A percentile compares a stretch with the other conserved stretches of the same genome.
These are phyloP conservation scores for Drosophila kurseongensis DNA, from an alignment of 1,140 invertebrate genomes.

Conservation along the genomic window DNA sequence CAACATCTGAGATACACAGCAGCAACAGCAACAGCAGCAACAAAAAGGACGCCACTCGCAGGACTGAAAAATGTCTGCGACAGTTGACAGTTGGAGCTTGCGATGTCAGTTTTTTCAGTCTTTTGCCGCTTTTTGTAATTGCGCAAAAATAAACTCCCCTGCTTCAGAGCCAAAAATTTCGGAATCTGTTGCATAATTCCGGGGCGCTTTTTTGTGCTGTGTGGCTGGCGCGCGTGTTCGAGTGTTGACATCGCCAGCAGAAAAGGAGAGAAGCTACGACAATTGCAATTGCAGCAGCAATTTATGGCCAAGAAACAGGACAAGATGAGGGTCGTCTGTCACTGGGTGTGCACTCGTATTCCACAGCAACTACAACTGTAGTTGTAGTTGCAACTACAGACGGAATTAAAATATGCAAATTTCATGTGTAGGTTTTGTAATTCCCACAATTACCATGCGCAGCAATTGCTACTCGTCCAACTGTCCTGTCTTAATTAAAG, in stretches of 20 bases:
- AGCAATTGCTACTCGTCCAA: conserved; percentile 1
- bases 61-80: conserved; percentile 57
- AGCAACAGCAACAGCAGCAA: conserved; percentile 24
- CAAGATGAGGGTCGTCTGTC: conserved; percentile 42
- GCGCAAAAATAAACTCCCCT: conserved; percentile 74
- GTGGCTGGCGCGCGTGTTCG: conserved; percentile 76
- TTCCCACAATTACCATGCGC: conserved; percentile 61
- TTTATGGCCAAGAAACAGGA: conserved; percentile 56
- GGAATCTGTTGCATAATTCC: conserved; percentile 80
- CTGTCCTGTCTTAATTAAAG: conserved; percentile 65
- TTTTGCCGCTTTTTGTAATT: conserved; percentile 70
- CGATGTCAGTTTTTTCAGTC: conserved; percentile 53
- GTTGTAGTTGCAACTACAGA: conserved; percentile 1
- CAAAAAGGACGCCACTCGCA: conserved; percentile 41
- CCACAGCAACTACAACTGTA: background rate
- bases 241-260: conserved; percentile 70
- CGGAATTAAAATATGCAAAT: conserved; percentile 76
- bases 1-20: conserved; percentile 34
- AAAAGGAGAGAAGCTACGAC: conserved; percentile 23
- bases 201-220: conserved; percentile 48
- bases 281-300: conserved; percentile 71
- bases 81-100: conserved; percentile 76
- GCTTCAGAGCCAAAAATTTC: conserved; percentile 57
- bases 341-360: conserved; percentile 37
- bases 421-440: conserved; percentile 66